Conservation (phyloP, 2,888 invertebrate genomes). For the Drosophila subsilvestris region DNA sequence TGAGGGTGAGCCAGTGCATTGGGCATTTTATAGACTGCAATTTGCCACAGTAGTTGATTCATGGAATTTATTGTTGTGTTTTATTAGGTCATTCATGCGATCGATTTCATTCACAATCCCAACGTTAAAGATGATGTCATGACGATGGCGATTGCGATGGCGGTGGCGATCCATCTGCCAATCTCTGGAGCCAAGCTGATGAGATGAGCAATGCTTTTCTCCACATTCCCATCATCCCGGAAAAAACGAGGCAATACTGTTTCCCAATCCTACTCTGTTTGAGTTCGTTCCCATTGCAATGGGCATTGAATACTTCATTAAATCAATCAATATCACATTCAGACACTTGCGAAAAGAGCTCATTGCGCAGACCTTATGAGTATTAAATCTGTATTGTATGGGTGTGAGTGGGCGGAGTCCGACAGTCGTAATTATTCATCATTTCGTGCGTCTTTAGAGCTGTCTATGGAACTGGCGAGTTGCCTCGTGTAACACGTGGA, state of each 20-base stretch:
- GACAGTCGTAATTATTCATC: not conserved
- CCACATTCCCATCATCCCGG: not conserved
- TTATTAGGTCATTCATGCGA: conserved; percentile 77
- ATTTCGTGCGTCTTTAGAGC: too few relatives aligned
- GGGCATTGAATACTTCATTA: not conserved
- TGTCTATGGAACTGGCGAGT: too few relatives aligned
- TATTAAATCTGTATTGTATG: not conserved
- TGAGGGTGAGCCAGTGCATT: not conserved
- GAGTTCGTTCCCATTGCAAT: not conserved
- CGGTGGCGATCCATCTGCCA: conserved; percentile 12
- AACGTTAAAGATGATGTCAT: conserved; percentile 64
- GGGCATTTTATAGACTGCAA: conserved; percentile 11
- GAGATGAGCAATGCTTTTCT: not conserved
- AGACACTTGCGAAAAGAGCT: conserved; percentile 1
- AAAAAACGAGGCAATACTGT: not conserved
- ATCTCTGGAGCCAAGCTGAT: not conserved
- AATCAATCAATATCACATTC: conserved; percentile 7
- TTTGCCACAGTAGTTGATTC: conserved; percentile 53
- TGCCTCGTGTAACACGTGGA: too few relatives aligned
- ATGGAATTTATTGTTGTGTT: conserved; percentile 58
- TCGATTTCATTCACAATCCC: conserved; percentile 60
- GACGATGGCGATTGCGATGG: conserved; percentile 45
- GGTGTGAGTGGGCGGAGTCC: not conserved
- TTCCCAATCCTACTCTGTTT: not conserved
- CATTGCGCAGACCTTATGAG: not conserved